Evolutionary conservation across 2,113 vertebrate genomes (phyloP).

Genomic region (Trogon melanurus): DNA sequence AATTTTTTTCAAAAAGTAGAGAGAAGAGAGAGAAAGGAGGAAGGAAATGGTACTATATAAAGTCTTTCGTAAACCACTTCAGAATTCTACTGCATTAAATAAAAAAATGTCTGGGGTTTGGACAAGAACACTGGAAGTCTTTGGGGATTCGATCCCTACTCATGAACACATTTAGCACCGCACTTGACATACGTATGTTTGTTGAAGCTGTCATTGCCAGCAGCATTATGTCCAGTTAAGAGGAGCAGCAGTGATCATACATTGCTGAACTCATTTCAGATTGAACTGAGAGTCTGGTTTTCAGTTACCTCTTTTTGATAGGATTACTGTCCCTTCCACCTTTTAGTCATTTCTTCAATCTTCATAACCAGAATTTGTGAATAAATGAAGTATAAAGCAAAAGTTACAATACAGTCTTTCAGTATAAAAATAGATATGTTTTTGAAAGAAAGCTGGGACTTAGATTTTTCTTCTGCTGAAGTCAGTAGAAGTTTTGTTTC

Average conservation of each 20-base stretch:
- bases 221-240: background rate
- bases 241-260: background rate
- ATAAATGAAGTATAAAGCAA: background rate
- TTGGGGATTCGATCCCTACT: background rate
- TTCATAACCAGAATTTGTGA: background rate
- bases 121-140: background rate
- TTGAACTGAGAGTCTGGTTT: background rate
- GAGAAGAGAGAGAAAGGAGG: background rate
- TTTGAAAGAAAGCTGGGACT: background rate
- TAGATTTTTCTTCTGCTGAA: background rate
- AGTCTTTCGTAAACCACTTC: background rate
- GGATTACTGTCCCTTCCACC: background rate
- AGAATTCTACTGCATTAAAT: background rate
- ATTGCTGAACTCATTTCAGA: background rate
- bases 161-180: background rate
- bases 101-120: background rate
- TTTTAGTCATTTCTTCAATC: background rate
- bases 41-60: background rate
- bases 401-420: background rate
- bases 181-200: background rate
- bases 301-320: background rate
- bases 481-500: conserved; percentile 36
- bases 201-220: background rate
- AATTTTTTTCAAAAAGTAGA: background rate
- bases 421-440: background rate